Percentiles rank a stretch among this genome's conserved stretches.
Conservation (phyloP, 2,888 invertebrate species). For the Netelia fuscicornis region DNA sequence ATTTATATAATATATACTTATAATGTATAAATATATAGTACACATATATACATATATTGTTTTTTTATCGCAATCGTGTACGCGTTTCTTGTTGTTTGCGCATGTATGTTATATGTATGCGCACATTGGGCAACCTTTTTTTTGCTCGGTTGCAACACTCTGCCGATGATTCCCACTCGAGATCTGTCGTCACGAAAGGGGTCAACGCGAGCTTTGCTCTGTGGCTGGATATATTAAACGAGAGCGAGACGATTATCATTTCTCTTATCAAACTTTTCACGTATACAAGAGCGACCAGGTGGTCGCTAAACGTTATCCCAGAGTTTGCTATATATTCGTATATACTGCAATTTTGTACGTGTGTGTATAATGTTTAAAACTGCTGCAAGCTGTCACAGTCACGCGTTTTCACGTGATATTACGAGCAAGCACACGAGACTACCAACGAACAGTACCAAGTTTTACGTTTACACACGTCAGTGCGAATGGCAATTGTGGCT, state of each 20-base stretch:
- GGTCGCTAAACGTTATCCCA: neutral
- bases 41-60: constrained; percentile 47
- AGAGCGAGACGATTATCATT: constrained; percentile 45
- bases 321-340: neutral
- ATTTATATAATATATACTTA: constrained; percentile 64
- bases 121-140: constrained; percentile 16
- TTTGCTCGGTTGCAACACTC: neutral
- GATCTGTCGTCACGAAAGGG: constrained; percentile 56
- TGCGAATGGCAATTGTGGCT: constrained; percentile 40
- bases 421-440: constrained; percentile 34
- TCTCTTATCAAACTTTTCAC: constrained; percentile 39
- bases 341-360: neutral
- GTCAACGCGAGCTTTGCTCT: constrained; percentile 46
- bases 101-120: neutral
- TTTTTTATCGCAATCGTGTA: constrained; percentile 18
- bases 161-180: constrained; percentile 56
- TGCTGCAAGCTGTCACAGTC: constrained; percentile 51
- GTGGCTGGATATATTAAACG: neutral
- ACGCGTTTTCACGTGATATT: constrained; percentile 55
- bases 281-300: neutral
- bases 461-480: constrained; percentile 30
- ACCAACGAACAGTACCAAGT: constrained; percentile 44
- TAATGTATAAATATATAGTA: constrained; percentile 69
- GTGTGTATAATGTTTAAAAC: constrained; percentile 21
- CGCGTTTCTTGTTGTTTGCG: constrained; percentile 25